A percentile compares a stretch with the other conserved stretches of the same genome.
These are phyloP conservation scores for Bibio marci DNA, from an alignment of 2,888 invertebrate genomes.

Conservation along the genomic window DNA sequence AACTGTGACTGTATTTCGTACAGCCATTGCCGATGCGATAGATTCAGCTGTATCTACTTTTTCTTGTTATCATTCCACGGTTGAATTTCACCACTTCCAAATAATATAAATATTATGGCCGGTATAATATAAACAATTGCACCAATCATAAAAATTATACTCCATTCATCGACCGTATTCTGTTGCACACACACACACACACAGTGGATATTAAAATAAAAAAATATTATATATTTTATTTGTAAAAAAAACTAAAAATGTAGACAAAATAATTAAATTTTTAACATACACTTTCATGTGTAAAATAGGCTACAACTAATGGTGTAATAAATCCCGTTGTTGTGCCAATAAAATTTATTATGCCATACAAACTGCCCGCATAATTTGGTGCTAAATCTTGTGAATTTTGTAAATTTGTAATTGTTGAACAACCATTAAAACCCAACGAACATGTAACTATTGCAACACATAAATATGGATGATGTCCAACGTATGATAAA, in stretches of 20 bases:
- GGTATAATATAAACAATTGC: constrained; percentile 49
- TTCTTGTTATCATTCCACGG: constrained; percentile 41
- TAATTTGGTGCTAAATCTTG: constrained; percentile 60
- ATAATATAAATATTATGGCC: constrained; percentile 48
- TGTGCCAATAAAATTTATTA: constrained; percentile 55
- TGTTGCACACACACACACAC: no score
- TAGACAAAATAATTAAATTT: no score
- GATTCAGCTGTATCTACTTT: constrained; percentile 7
- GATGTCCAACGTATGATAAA: constrained; percentile 42
- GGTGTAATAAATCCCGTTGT: constrained; percentile 56
- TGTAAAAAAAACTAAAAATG: neutral
- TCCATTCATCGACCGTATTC: constrained; percentile 64
- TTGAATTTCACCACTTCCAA: constrained; percentile 55
- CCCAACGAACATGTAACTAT: constrained; percentile 52
- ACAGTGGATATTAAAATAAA: constrained; percentile 15
- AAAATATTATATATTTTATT: neutral
- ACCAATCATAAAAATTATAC: constrained; percentile 54
- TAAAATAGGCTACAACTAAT: constrained; percentile 43
- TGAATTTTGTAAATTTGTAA: constrained; percentile 41
- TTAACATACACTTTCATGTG: constrained; percentile 30
- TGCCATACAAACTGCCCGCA: constrained; percentile 53
- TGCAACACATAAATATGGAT: constrained; percentile 41
- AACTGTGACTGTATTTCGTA: no score
- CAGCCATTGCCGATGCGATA: neutral
- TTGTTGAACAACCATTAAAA: constrained; percentile 43